Percentiles rank a stretch among this genome's conserved stretches.
Evolutionary conservation across 2,113 vertebrate genomes (phyloP).

Genomic region (Trachemys scripta): DNA sequence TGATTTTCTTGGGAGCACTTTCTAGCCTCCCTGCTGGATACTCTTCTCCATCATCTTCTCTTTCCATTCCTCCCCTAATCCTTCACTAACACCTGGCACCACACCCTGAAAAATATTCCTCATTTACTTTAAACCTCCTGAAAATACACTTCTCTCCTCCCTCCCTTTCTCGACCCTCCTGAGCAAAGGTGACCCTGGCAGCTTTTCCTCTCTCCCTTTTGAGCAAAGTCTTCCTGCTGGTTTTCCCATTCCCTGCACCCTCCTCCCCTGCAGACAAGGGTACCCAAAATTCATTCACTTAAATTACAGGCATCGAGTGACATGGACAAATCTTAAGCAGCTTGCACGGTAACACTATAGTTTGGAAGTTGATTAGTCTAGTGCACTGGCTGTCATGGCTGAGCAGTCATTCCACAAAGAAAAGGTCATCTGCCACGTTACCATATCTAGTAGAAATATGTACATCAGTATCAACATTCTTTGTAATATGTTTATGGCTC

Average conservation of each 20-base stretch:
- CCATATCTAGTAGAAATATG: fast-evolving
- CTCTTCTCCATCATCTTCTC: neutral
- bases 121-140: neutral
- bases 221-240: neutral
- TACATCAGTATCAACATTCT: neutral
- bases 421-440: neutral
- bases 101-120: neutral
- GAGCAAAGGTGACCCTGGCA: neutral
- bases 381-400: neutral
- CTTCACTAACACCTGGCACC: neutral
- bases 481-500: neutral
- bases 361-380: neutral
- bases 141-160: neutral
- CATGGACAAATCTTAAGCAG: fast-evolving
- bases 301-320: fast-evolving
- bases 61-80: neutral
- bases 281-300: neutral
- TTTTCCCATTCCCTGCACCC: neutral
- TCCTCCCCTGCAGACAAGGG: neutral
- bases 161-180: neutral
- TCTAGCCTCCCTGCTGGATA: fast-evolving
- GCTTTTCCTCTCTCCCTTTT: neutral
- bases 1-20: neutral
- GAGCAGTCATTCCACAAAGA: neutral
- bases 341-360: neutral